Percentiles rank a stretch among this genome's conserved stretches.
These are phyloP conservation scores for Epinotia nisella DNA, from an alignment of 2,888 invertebrate species.

Conservation along the genomic window DNA sequence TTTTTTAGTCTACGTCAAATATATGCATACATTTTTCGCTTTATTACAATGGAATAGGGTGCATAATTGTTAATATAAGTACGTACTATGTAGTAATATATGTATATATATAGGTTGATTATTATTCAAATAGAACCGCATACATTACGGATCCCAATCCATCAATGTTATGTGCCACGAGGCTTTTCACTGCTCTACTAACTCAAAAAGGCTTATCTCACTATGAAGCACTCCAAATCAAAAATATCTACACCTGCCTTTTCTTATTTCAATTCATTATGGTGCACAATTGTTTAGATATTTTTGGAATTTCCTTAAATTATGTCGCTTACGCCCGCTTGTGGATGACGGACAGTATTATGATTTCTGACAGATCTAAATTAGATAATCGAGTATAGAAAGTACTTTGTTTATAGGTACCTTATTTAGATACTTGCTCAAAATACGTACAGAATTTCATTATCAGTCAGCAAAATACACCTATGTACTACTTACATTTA, in stretches of 20 bases:
- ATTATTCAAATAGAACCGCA: slow-evolving; percentile 20
- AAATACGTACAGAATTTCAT: too few species aligned
- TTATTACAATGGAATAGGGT: too few species aligned
- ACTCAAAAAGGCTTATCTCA: not conserved
- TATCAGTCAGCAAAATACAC: too few species aligned
- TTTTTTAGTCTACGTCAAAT: not conserved
- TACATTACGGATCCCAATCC: slow-evolving; percentile 19
- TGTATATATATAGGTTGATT: not conserved
- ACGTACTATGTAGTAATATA: too few species aligned
- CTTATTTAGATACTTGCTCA: not conserved
- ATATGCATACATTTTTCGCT: too few species aligned
- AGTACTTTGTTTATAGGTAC: not conserved
- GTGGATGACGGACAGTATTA: not conserved
- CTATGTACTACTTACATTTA: too few species aligned
- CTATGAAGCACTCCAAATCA: not conserved
- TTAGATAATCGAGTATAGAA: not conserved
- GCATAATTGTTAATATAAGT: too few species aligned
- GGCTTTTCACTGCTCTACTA: not conserved
- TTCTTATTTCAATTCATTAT: not conserved
- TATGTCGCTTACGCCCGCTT: too few species aligned
- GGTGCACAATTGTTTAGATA: not conserved
- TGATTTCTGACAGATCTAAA: slow-evolving; percentile 4
- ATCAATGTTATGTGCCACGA: slow-evolving; percentile 19
- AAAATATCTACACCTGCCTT: not conserved
- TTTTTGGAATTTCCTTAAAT: too few species aligned